Evolutionary conservation across 2,797 vertebrate genomes (phyloP), one percentile per base, ranked within the genome.

Genomic region (Spinus pinus): DNA sequence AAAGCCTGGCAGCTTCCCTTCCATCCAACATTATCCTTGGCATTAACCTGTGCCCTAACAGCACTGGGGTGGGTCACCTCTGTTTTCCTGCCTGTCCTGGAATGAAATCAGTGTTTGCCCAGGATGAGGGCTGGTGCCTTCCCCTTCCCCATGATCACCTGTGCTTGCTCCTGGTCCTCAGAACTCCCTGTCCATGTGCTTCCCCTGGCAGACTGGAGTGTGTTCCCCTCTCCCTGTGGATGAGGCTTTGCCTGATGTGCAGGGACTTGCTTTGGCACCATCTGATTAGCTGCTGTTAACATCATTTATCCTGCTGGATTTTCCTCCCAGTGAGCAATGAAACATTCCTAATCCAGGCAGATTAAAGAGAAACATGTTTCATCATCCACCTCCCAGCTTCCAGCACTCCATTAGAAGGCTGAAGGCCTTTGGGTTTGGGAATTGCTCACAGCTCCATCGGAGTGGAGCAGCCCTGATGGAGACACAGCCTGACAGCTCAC

Each of bases 211-310:
- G 44, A 14, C 33, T 18, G 64, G 49, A 61, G 44, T 4, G 6
- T 12, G 3, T 6, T 93, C 51, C 53, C 75, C 35, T 28, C 8
- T 54, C 90, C 35, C 78, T 10, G 5, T 24, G 37, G 18, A 72
- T 35, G 9, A 78, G 60, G 88, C 92, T 94, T 50, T 81, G 77
- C 88, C 86, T 28, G 92, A 89, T 94, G n/a, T 97, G 94, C 81
- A 95, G 93, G 91, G 93, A 95, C 93, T 95, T 95, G 93, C 94
- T 96, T 81, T 85, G 84, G 94, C 96, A 89, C 94, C 93, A 95
- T 90, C 93, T 92, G 92, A 92, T 95, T 81, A 95, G 81, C 9
- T 67, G 90, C 90, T 93, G 90, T 89, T 94, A 93, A 88, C 93
- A 95, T 91, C 90, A 46, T 47, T 94, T 61, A 94, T 33, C 94